Base-by-base conservation (phyloP, 2,113 vertebrate genomes). In the Sinocyclocheilus anophthalmus region DNA sequence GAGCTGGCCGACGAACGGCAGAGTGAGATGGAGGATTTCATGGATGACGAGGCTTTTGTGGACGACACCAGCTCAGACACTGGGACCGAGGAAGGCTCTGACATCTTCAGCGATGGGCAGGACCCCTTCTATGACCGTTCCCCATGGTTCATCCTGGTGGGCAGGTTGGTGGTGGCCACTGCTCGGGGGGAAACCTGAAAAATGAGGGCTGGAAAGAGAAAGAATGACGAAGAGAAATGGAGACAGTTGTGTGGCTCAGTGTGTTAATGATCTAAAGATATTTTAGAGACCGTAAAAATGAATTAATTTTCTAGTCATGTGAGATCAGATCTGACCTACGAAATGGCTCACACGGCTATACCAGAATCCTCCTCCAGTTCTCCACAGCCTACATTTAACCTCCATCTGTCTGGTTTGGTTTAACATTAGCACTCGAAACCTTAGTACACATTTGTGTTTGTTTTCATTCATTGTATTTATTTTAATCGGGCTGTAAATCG, bases 91-190 rank as follows among this genome's bases (percentile, higher is more conserved):
- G 98, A 99, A 94, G 97, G 97, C 92, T 98, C 98, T 4, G 98
- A 99, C 89, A 96, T 99, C 95, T 99, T 98, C 96, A 97, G 95
- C 90, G 98, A 99, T 55, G 98, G 98, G 92, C 98, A 97, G 89
- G 98, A 99, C 94, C 98, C 98, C 82, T 99, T 99, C 96, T 99
- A 99, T 88, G 98, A 99, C 96, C 97, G 98, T 89, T 99, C 98
- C 95, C 98, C 98, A 92, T 99, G 98, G 98, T 99, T 99, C 97
- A 99, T 97, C 95, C 97, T 99, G 95, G 97, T 99, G 96, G 98
- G 98, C 97, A 99, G 98, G 98, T 99, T 98, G 97, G 98, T 99
- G 69, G 22, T 95, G 92, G 92, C 89, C 88, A 50, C 76, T 91
- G 87, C 88, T 92, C 42, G 75, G 93, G 91, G 92, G 92, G 5